These are phyloP conservation scores for Pica pica DNA, from an alignment of 2,113 vertebrate species.

Conservation along the genomic window DNA sequence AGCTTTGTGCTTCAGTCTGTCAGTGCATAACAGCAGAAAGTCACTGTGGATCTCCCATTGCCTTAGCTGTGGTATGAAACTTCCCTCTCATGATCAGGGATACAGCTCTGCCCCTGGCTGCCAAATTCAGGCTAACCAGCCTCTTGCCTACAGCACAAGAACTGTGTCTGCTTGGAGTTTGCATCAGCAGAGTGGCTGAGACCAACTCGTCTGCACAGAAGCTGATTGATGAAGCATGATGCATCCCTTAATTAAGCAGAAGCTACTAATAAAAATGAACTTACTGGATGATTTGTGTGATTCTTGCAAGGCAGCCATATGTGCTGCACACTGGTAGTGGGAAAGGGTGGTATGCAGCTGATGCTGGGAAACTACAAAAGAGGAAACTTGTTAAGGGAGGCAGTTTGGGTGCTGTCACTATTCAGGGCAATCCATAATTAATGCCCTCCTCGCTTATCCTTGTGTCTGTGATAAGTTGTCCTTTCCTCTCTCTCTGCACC, in stretches of 20 bases:
- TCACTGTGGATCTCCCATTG: neutral
- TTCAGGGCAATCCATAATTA: slow-evolving; percentile 18
- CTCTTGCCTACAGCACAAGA: neutral
- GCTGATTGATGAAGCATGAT: slow-evolving; percentile 65
- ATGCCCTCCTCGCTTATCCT: neutral
- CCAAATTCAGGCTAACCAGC: neutral
- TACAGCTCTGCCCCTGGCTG: neutral
- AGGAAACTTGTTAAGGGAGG: slow-evolving; percentile 1
- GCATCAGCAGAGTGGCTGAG: neutral
- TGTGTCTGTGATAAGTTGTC: neutral
- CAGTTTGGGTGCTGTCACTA: neutral
- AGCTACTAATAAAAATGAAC: slow-evolving; percentile 70
- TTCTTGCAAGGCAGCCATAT: slow-evolving; percentile 45
- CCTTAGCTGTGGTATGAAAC: neutral
- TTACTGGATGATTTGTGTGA: slow-evolving; percentile 62
- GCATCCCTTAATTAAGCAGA: slow-evolving; percentile 69
- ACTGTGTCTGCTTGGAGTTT: neutral
- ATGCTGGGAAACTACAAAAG: neutral
- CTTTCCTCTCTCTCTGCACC: neutral
- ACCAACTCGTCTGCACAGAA: slow-evolving; percentile 9
- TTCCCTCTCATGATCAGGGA: neutral
- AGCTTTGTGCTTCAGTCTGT: neutral
- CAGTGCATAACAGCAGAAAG: neutral
- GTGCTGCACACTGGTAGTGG: slow-evolving; percentile 30
- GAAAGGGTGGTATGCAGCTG: neutral